These are phyloP conservation scores for Yponomeuta sedellus DNA, from an alignment of 2,888 invertebrate genomes.

Conservation along the genomic window DNA sequence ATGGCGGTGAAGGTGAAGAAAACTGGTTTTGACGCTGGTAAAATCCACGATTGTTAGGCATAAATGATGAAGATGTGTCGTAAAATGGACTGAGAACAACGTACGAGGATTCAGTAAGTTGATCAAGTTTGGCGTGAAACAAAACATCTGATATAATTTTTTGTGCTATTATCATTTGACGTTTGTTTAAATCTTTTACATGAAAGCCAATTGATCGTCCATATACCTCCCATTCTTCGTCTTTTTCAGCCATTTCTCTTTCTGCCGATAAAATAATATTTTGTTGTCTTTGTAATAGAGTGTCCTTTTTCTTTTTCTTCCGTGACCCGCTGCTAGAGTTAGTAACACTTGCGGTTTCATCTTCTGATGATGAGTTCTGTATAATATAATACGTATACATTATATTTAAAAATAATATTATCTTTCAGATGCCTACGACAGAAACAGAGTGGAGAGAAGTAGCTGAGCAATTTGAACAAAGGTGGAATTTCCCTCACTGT, in stretches of 20 bases:
- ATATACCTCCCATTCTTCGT: neutral
- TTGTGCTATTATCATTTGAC: conserved; percentile 16
- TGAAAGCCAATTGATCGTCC: conserved; percentile 7
- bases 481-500: too few species aligned
- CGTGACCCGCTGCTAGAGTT: conserved; percentile 14
- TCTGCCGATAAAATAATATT: too few species aligned
- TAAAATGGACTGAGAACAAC: conserved; percentile 4
- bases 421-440: too few species aligned
- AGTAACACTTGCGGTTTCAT: conserved; percentile 18
- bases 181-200: conserved; percentile 8
- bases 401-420: too few species aligned
- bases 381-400: too few species aligned
- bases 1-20: neutral
- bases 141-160: conserved; percentile 17
- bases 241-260: too few species aligned
- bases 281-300: conserved; percentile 7
- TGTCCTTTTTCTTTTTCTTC: conserved; percentile 13
- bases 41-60: neutral
- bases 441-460: too few species aligned
- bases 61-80: conserved; percentile 3
- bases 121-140: conserved; percentile 18
- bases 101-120: conserved; percentile 16
- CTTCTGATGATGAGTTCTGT: conserved; percentile 17
- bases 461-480: too few species aligned
- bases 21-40: neutral